Base-by-base conservation (phyloP, 1,140 invertebrate species). In the Apis florea region DNA sequence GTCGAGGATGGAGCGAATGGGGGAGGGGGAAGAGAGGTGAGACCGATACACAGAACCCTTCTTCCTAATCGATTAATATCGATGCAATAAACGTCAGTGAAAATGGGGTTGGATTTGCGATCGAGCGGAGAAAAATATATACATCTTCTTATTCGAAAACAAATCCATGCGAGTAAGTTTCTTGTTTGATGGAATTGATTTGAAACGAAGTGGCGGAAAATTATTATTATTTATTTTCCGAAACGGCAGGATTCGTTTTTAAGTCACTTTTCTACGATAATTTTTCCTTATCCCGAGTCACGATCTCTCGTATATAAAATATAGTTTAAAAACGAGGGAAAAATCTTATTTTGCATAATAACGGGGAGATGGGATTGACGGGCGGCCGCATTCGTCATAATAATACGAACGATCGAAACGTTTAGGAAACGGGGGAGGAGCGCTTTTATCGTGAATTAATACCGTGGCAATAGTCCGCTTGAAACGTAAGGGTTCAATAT, bases 11-110 rank as follows among this genome's bases (percentile, higher is more conserved):
- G n/a, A n/a, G n/a, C n/a, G n/a, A 47, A 21, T 40, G 47, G 19
- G n/a, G 24, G n/a, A 26, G 15, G 11, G 9, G 8, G 10, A 12
- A 47, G 24, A 56, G 31, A 24, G 1, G 82, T 79, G 56, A 56
- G 17, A 63, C n/a, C 68, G 67, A 82, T 78, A 78, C 51, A 67
- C 31, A 26, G 49, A 5, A 66, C 72, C 75, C 71, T 82, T 74
- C 71, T 82, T 74, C 61, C 79, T 61, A 64, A 84, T 82, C 85
- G 85, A 85, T 86, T 85, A 86, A 84, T 86, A 84, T 85, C 82
- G 81, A 84, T 84, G 70, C 71, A 85, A 85, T 83, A 85, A 84
- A 85, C 63, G 77, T 85, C 82, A 81, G 56, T 81, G 59, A 40
- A 21, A 67, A 47, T 63, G 78, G 75, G 77, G 51, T 59, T 70